Evolutionary conservation across 2,797 vertebrate genomes (phyloP).

Genomic region (Phalloptychus januarius): DNA sequence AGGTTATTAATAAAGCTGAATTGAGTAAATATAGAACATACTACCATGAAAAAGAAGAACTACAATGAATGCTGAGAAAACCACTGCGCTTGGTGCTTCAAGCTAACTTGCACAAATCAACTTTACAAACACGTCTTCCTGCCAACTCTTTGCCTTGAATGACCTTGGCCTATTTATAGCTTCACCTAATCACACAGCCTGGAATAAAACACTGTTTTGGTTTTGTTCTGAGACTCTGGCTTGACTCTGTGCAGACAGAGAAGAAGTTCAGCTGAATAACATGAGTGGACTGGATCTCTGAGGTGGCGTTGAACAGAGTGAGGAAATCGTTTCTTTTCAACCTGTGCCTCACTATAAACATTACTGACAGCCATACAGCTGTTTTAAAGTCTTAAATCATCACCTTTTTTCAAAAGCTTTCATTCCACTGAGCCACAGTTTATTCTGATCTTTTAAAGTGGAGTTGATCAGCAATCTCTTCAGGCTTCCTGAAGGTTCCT

Average conservation of each 20-base stretch:
- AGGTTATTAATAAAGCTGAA: no score
- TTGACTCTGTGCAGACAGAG: not conserved
- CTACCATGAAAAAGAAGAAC: not conserved
- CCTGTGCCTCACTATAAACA: not conserved
- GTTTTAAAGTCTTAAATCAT: not conserved
- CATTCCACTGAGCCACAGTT: not conserved
- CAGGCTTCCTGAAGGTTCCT: not conserved
- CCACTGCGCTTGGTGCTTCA: not conserved
- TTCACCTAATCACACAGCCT: not conserved
- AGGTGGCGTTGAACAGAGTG: not conserved
- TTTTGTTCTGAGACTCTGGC: not conserved
- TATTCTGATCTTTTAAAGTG: not conserved
- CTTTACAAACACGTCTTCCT: not conserved
- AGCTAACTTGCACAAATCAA: not conserved
- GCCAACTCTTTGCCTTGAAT: not conserved
- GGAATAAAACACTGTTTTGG: not conserved
- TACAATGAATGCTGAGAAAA: not conserved
- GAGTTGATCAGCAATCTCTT: not conserved
- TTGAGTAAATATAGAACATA: not conserved
- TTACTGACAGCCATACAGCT: not conserved
- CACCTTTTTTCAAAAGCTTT: not conserved
- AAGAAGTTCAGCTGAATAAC: not conserved
- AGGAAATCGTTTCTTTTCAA: not conserved
- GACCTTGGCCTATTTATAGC: not conserved
- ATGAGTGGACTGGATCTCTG: not conserved